Conservation (phyloP, 2,797 vertebrate species). For the Florisuga fusca region DNA sequence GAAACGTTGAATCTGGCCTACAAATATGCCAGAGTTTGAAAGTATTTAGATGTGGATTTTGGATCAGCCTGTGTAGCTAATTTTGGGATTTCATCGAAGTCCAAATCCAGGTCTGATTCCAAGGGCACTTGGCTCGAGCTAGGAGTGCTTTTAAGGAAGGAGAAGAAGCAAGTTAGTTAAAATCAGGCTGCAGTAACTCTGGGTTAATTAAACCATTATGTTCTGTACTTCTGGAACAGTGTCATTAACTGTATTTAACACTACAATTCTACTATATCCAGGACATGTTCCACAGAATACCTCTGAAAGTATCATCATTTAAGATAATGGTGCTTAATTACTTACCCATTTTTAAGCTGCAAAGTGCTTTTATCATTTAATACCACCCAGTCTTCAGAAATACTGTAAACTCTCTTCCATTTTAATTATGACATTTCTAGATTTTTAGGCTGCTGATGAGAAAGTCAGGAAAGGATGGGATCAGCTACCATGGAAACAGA, state of each 20-base stretch:
- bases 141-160: not conserved
- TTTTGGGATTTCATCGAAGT: not conserved
- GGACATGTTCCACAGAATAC: slow-evolving; percentile 3
- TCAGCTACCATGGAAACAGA: slow-evolving; percentile 50
- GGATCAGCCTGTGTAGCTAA: not conserved
- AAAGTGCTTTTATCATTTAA: not conserved
- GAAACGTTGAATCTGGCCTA: not conserved
- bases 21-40: not conserved
- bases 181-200: not conserved
- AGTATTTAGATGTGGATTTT: not conserved
- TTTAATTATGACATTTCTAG: slow-evolving; percentile 22
- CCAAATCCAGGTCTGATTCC: not conserved
- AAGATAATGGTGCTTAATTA: slow-evolving; percentile 61
- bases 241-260: slow-evolving; percentile 47
- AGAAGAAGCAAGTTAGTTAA: not conserved
- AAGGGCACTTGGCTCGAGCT: not conserved
- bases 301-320: slow-evolving; percentile 3
- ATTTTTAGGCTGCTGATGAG: slow-evolving; percentile 44
- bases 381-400: not conserved
- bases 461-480: not conserved
- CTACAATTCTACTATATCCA: slow-evolving; percentile 13
- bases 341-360: slow-evolving; percentile 23
- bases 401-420: not conserved
- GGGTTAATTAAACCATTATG: not conserved
- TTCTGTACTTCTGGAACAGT: slow-evolving; percentile 40